phyloP scores from a whole-genome alignment of 2,888 invertebrate genomes.

The Zygogramma bicolorata region DNA sequence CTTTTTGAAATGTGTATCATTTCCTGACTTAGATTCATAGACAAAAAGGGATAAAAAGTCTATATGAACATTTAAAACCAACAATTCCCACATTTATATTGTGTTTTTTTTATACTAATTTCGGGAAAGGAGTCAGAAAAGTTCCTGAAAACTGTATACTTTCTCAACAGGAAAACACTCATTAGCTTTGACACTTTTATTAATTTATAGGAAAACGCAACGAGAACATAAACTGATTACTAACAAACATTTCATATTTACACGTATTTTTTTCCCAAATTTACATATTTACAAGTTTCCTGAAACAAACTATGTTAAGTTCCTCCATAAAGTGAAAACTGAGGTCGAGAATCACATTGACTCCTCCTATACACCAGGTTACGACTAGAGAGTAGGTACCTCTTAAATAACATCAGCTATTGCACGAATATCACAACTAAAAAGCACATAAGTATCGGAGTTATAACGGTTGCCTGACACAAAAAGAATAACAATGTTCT shows the following conservation, averaged over 20 bases:
- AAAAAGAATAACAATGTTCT: not conserved
- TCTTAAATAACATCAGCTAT: constrained; percentile 9
- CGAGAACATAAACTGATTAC: constrained; percentile 28
- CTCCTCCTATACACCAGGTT: constrained; percentile 1
- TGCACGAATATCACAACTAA: constrained; percentile 22
- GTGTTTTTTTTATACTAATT: too few species aligned
- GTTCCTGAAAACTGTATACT: too few species aligned
- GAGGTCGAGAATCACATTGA: not conserved
- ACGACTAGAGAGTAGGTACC: constrained; percentile 1
- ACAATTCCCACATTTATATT: too few species aligned
- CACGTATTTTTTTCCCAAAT: constrained; percentile 18
- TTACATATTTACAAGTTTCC: constrained; percentile 21
- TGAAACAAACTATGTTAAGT: constrained; percentile 2
- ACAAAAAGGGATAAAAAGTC: too few species aligned
- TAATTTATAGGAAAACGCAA: constrained; percentile 18
- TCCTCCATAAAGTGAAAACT: constrained; percentile 3
- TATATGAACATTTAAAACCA: too few species aligned
- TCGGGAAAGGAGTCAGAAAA: too few species aligned
- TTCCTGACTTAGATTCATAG: too few species aligned
- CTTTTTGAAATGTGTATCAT: too few species aligned
- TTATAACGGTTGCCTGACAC: not conserved
- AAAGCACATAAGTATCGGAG: not conserved
- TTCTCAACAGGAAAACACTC: not conserved
- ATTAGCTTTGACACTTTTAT: not conserved
- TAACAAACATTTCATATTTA: constrained; percentile 23